Conservation (phyloP, 2,113 vertebrate species). For the Triplophysa tibetana region DNA sequence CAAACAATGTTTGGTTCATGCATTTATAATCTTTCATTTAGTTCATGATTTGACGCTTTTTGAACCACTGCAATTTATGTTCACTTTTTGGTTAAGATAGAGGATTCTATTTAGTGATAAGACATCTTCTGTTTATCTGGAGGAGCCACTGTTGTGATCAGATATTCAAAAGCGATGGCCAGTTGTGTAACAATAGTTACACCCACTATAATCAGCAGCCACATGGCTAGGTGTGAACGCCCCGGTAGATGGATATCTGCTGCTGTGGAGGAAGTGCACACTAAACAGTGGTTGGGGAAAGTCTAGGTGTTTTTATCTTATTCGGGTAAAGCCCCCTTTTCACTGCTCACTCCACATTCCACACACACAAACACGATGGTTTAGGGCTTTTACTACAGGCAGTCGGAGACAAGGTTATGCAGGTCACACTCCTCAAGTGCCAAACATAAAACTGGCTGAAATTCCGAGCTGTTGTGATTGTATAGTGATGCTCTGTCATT, state of each 20-base stretch:
- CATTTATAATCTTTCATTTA: not conserved
- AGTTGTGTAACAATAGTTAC: not conserved
- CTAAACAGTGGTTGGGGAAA: not conserved
- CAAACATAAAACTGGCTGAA: not conserved
- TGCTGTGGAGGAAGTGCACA: conserved; percentile 1
- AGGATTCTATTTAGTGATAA: too few relatives aligned
- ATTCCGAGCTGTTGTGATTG: not conserved
- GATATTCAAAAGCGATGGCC: not conserved
- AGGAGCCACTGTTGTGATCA: not conserved
- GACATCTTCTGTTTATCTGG: too few relatives aligned
- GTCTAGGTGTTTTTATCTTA: not conserved
- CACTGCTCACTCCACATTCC: not conserved
- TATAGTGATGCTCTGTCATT: not conserved
- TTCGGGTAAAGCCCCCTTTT: not conserved
- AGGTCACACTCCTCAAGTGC: not conserved
- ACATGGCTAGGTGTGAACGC: not conserved
- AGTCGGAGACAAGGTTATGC: not conserved
- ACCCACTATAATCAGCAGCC: not conserved
- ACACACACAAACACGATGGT: not conserved
- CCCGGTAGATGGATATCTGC: not conserved
- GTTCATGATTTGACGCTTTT: not conserved
- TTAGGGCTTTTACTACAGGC: not conserved
- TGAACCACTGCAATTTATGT: not conserved
- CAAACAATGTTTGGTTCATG: not conserved
- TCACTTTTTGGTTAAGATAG: too few relatives aligned